Base-by-base conservation (phyloP, 2,113 vertebrate species). In the Gymnobelideus leadbeateri region DNA sequence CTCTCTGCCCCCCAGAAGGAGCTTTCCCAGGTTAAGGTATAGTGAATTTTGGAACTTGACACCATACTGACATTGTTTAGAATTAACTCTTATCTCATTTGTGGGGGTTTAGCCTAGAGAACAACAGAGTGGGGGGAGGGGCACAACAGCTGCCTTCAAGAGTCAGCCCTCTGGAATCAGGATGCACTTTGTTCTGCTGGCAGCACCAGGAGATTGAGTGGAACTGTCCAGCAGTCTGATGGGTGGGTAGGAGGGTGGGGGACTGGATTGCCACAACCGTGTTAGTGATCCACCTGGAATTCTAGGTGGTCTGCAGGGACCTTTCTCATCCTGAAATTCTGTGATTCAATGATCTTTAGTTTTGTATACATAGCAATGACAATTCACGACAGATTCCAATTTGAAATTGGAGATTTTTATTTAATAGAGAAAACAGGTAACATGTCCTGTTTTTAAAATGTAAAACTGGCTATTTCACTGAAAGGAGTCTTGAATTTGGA, bases 11-110 rank as follows among this genome's bases (percentile, higher is more conserved):
- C 99, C n/a, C 99, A 99, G 97, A 99, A 99, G 97, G 99, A 99
- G 97, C 98, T 99, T 92, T 99, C 99, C 47, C 99, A 99, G 96
- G 99, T 99, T 95, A 99, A 99, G 99, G 99, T 99, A 97, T 14
- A 97, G 91, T 24, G 61, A 53, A 2, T 53, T 3, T 46, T 0
- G 54, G 54, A 11, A 16, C 31, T 37, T 43, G 51, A 8, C n/a
- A 21, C 16, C 16, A n/a, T 84, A 37, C 68, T 84, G 68, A 84
- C 37, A 8, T 84, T 84, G n/a, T 84, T 19, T 43, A n/a, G 16
- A 43, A 84, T 43, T 8, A 77, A n/a, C 61, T 77, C 61, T 77
- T 19, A 3, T 77, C 14, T n/a, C 31, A 16, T 68, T 68, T 14
- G 1, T 77, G 61, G 37, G 37, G 37, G 16, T 19, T n/a, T 84